A percentile compares a stretch with the other conserved stretches of the same genome.
phyloP scores from a whole-genome alignment of 2,888 invertebrate species.

The Cyaniris semiargus region DNA sequence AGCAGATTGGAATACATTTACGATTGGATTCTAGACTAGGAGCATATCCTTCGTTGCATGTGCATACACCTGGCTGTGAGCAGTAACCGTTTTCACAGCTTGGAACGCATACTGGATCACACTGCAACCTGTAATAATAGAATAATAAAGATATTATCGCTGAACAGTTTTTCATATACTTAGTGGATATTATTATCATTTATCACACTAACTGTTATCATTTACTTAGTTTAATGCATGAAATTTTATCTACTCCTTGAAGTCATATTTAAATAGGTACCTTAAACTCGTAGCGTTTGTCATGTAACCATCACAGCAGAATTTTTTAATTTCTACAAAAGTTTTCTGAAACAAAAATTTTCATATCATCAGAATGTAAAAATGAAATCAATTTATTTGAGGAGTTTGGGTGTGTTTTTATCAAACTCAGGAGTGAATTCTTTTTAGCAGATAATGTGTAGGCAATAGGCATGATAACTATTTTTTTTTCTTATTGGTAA shows the following conservation, averaged over 20 bases:
- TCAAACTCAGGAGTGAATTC: no score
- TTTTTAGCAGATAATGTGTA: no score
- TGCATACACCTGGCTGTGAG: constrained; percentile 45
- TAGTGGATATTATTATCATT: neutral
- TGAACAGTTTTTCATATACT: neutral
- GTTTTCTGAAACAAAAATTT: constrained; percentile 33
- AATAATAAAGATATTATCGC: neutral
- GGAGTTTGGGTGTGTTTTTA: neutral
- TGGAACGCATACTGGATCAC: constrained; percentile 51
- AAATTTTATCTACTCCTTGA: neutral
- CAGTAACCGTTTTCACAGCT: constrained; percentile 51
- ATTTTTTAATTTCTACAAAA: constrained; percentile 23
- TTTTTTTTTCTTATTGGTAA: no score
- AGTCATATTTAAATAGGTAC: neutral
- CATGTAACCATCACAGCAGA: constrained; percentile 45
- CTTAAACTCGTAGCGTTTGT: constrained; percentile 22
- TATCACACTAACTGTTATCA: neutral
- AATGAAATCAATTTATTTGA: neutral
- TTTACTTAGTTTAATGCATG: neutral
- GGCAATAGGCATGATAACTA: no score
- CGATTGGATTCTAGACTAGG: constrained; percentile 23
- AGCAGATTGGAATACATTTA: constrained; percentile 43
- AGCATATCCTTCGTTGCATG: constrained; percentile 45
- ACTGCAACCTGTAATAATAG: constrained; percentile 42
- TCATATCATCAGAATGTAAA: neutral